Conservation (phyloP, 2,888 invertebrate genomes). For the Drosophila basisetae region DNA sequence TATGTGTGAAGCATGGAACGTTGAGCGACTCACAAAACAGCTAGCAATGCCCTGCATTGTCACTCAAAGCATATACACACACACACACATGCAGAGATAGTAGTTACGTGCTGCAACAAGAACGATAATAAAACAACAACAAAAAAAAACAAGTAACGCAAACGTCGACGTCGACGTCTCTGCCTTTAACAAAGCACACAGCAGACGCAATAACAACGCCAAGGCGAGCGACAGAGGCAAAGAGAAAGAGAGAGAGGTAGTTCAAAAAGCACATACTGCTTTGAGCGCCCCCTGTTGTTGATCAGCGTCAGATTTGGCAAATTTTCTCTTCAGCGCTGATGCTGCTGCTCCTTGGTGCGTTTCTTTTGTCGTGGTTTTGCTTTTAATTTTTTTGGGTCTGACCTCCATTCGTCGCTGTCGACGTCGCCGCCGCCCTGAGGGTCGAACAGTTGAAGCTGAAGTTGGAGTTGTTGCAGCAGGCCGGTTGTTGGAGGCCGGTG, state of each 20-base stretch:
- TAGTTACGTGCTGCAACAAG: conserved; percentile 54
- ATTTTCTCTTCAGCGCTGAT: conserved; percentile 60
- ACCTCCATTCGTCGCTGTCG: conserved; percentile 70
- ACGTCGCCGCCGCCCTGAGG: conserved; percentile 41
- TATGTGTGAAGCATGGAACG: conserved; percentile 36
- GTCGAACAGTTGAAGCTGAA: conserved; percentile 44
- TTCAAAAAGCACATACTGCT: background rate
- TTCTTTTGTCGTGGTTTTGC: conserved; percentile 19
- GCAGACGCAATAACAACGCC: conserved; percentile 54
- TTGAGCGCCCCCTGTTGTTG: conserved; percentile 3
- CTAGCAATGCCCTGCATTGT: conserved; percentile 67
- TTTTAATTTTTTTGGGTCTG: conserved; percentile 35
- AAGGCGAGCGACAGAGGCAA: conserved; percentile 52
- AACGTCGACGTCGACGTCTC: conserved; percentile 43
- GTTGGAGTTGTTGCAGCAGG: conserved; percentile 42
- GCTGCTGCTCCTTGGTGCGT: conserved; percentile 43
- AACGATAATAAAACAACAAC: conserved; percentile 51
- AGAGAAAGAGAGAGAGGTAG: background rate
- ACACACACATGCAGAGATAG: conserved; percentile 30
- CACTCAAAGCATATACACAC: conserved; percentile 51
- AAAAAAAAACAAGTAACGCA: conserved; percentile 63
- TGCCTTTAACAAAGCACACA: conserved; percentile 52
- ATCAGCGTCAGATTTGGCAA: conserved; percentile 22
- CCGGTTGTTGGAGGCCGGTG: conserved; percentile 57
- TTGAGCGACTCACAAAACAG: conserved; percentile 54